These are phyloP conservation scores for Ephialtes manifestator DNA, from an alignment of 2,888 invertebrate species.

Conservation along the genomic window DNA sequence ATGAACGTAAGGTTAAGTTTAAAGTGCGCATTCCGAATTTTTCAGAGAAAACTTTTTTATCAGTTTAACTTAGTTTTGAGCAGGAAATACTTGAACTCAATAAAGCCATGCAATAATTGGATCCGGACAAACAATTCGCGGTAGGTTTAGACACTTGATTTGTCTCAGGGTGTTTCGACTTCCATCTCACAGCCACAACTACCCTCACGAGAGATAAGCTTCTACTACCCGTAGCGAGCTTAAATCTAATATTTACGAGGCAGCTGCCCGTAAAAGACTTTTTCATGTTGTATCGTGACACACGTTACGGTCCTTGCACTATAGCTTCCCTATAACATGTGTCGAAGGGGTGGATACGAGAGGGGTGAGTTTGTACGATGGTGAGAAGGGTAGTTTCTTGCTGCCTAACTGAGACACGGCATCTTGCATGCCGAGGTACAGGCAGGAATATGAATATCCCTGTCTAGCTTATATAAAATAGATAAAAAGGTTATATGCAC, in stretches of 20 bases:
- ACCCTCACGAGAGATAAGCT: slow-evolving; percentile 42
- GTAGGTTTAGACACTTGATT: slow-evolving; percentile 9
- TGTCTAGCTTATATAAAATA: slow-evolving; percentile 4
- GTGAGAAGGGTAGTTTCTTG: slow-evolving; percentile 15
- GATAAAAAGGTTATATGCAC: not conserved
- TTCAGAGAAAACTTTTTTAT: too few species aligned
- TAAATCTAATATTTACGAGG: slow-evolving; percentile 53
- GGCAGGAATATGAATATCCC: slow-evolving; percentile 1
- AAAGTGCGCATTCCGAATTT: too few species aligned
- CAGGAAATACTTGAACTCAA: not conserved
- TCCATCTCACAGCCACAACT: not conserved
- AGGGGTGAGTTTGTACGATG: slow-evolving; percentile 10
- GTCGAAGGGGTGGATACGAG: slow-evolving; percentile 11
- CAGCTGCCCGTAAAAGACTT: slow-evolving; percentile 56
- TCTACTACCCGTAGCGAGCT: slow-evolving; percentile 25
- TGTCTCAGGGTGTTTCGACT: not conserved
- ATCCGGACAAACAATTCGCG: not conserved
- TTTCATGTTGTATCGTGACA: slow-evolving; percentile 19
- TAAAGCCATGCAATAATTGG: not conserved
- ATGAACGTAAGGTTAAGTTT: too few species aligned
- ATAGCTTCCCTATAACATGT: slow-evolving; percentile 3
- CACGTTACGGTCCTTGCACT: not conserved
- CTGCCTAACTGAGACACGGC: not conserved
- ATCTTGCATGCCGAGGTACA: not conserved
- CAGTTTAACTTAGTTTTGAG: too few species aligned